A percentile compares a stretch with the other conserved stretches of the same genome.
These are phyloP conservation scores for Panurus biarmicus DNA, from an alignment of 2,113 vertebrate genomes.

Conservation along the genomic window DNA sequence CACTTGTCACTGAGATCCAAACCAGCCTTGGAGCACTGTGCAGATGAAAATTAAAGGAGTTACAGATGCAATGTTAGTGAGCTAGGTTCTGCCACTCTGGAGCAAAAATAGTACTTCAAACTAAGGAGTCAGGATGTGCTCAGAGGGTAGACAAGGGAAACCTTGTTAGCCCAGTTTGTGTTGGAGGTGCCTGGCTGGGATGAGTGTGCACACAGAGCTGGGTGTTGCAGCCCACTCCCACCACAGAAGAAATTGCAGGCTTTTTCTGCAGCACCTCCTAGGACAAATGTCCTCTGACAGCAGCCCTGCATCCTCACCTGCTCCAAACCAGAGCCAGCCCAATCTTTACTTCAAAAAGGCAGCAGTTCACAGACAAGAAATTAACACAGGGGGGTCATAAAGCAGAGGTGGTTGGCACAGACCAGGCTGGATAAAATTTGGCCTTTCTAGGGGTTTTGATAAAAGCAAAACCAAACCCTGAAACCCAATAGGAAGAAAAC, in stretches of 20 bases:
- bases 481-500: background rate
- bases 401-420: background rate
- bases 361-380: background rate
- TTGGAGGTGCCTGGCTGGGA: fast-evolving
- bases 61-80: background rate
- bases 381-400: background rate
- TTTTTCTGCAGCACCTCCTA: background rate
- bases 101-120: background rate
- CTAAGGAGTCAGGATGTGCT: background rate
- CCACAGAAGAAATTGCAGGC: background rate
- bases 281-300: background rate
- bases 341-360: background rate
- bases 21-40: background rate
- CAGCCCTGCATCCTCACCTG: background rate
- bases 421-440: background rate
- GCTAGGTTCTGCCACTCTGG: background rate
- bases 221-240: background rate
- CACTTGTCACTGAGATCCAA: background rate
- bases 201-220: background rate
- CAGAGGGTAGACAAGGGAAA: background rate
- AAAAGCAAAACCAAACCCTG: background rate
- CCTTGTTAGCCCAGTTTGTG: background rate
- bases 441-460: background rate
- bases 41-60: background rate
- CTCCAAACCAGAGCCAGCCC: background rate